A percentile compares a stretch with the other conserved stretches of the same genome.
These are phyloP conservation scores for Naja naja DNA, from an alignment of 2,113 vertebrate genomes.

Conservation along the genomic window DNA sequence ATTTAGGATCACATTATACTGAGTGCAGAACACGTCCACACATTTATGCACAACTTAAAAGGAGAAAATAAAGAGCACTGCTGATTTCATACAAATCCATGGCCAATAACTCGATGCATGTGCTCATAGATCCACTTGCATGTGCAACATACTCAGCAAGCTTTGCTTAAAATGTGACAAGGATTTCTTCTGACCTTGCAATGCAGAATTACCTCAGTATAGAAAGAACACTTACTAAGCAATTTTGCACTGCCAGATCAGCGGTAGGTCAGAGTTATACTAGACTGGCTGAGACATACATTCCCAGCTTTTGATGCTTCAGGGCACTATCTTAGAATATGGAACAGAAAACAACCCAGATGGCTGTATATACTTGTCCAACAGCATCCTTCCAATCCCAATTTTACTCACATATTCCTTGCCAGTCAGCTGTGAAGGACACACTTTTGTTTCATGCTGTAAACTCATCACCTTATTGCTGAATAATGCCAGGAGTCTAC, in stretches of 20 bases:
- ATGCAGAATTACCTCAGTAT: background rate
- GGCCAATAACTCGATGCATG: background rate
- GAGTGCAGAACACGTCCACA: background rate
- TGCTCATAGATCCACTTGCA: background rate
- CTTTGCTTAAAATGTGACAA: background rate
- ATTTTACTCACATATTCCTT: background rate
- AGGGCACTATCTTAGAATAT: background rate
- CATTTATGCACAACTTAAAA: background rate
- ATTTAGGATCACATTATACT: background rate
- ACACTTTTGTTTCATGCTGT: background rate
- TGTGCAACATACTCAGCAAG: rapidly evolving
- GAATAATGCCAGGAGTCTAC: background rate
- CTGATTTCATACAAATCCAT: too few relatives aligned
- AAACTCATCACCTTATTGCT: background rate
- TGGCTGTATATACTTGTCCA: conserved; percentile 28
- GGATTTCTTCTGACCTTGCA: background rate
- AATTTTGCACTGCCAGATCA: background rate
- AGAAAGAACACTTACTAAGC: conserved; percentile 3
- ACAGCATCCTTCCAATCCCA: conserved; percentile 33
- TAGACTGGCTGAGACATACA: background rate
- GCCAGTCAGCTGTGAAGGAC: rapidly evolving
- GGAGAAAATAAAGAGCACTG: background rate
- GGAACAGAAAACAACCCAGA: background rate
- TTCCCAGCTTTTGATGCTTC: background rate
- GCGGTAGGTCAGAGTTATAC: background rate